phyloP scores from a whole-genome alignment of 2,113 vertebrate species.

The Sterna hirundo region DNA sequence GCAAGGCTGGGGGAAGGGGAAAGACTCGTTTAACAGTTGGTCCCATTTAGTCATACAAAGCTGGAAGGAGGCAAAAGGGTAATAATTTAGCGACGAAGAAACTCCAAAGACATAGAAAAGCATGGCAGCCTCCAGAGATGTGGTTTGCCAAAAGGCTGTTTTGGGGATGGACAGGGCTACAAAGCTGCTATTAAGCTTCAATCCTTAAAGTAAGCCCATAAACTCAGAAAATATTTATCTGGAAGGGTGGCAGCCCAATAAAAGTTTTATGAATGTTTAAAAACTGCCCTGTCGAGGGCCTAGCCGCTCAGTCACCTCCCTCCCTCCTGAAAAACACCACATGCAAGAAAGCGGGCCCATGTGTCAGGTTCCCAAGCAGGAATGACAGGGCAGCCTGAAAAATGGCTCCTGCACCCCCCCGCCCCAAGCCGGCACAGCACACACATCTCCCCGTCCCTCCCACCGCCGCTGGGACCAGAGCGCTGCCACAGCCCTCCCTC shows the following conservation, averaged over 20 bases:
- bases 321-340: conserved; percentile 27
- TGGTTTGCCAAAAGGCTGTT: conserved; percentile 66
- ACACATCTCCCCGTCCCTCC: fast-evolving
- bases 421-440: not conserved
- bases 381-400: not conserved
- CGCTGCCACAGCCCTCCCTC: not conserved
- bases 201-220: conserved; percentile 71
- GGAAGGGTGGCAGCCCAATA: conserved; percentile 78
- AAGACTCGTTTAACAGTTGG: not conserved
- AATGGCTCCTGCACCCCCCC: not conserved
- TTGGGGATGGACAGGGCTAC: conserved; percentile 44
- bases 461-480: fast-evolving
- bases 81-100: conserved; percentile 45
- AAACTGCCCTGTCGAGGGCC: conserved; percentile 68
- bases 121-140: conserved; percentile 16
- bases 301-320: conserved; percentile 68
- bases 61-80: conserved; percentile 19
- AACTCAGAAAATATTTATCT: conserved; percentile 79
- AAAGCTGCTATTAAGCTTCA: conserved; percentile 74
- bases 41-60: not conserved
- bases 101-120: conserved; percentile 46
- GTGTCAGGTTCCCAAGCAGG: not conserved
- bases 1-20: not conserved
- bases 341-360: not conserved
- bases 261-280: conserved; percentile 79